phyloP scores from a whole-genome alignment of 2,113 vertebrate genomes.

The Rostratula benghalensis region DNA sequence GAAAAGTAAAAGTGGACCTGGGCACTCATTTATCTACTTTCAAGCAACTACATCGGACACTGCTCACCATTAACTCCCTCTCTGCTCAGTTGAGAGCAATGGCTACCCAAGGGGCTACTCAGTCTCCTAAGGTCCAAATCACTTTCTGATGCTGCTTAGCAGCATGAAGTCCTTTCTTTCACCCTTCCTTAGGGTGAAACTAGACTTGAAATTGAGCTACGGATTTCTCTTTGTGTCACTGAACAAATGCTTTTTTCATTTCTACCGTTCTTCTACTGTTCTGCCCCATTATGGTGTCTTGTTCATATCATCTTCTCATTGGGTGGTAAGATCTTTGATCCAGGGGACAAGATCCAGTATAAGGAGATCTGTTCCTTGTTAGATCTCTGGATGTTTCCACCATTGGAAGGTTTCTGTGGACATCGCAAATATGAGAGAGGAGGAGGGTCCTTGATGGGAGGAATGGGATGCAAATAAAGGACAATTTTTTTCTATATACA shows the following conservation, averaged over 20 bases:
- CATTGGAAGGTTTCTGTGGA: neutral
- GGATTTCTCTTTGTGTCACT: neutral
- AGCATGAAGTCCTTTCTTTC: neutral
- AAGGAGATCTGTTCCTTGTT: neutral
- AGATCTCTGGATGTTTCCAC: neutral
- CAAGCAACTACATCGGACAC: neutral
- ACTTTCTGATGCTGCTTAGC: neutral
- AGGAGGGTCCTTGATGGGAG: neutral
- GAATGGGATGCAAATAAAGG: neutral
- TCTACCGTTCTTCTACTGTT: neutral
- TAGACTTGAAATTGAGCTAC: neutral
- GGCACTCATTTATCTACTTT: neutral
- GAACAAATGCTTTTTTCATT: rapidly evolving
- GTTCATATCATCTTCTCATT: neutral
- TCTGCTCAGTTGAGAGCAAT: neutral
- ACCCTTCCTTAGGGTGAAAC: neutral
- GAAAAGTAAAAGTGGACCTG: neutral
- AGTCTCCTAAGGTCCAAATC: neutral
- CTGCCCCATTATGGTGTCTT: neutral
- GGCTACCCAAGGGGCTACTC: neutral
- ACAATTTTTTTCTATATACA: neutral
- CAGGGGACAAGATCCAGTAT: neutral
- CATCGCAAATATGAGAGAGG: neutral
- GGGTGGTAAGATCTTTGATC: neutral
- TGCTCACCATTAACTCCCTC: rapidly evolving